A percentile compares a stretch with the other conserved stretches of the same genome.
phyloP scores from a whole-genome alignment of 1,140 invertebrate genomes.

The Thalassaphorura encarpata region DNA sequence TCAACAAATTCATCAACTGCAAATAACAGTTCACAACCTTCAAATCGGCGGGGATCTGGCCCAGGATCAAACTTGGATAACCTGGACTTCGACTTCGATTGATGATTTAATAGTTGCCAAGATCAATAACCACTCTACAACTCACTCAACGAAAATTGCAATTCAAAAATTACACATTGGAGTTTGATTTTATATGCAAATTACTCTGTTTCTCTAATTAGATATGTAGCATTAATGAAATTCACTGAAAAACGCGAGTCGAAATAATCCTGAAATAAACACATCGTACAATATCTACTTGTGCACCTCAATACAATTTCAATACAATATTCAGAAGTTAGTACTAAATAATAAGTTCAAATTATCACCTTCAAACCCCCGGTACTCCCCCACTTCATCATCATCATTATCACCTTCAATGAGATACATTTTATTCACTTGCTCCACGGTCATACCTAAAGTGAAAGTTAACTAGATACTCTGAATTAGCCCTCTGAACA shows the following conservation, averaged over 20 bases:
- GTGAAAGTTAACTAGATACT: slow-evolving; percentile 94
- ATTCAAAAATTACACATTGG: not conserved
- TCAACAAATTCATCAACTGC: not conserved
- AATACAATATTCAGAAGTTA: not conserved
- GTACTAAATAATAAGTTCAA: not conserved
- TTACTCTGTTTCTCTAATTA: not conserved
- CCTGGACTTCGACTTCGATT: slow-evolving; percentile 13
- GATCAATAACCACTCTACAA: not conserved
- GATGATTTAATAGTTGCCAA: not conserved
- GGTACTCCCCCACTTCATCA: not conserved
- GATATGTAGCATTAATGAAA: not conserved
- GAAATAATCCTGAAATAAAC: not conserved
- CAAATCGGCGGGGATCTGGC: not conserved
- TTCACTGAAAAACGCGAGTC: not conserved
- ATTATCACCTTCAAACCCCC: not conserved
- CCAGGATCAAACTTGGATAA: slow-evolving; percentile 2
- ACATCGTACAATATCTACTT: not conserved
- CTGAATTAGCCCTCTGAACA: slow-evolving; percentile 87
- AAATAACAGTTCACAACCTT: not conserved
- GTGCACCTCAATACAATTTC: not conserved
- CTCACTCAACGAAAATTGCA: no score
- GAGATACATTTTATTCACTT: no score
- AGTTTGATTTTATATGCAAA: not conserved
- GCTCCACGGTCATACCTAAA: slow-evolving; percentile 54
- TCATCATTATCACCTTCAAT: not conserved